Base-by-base conservation (phyloP, 2,888 invertebrate species). In the Oscheius sp. region DNA sequence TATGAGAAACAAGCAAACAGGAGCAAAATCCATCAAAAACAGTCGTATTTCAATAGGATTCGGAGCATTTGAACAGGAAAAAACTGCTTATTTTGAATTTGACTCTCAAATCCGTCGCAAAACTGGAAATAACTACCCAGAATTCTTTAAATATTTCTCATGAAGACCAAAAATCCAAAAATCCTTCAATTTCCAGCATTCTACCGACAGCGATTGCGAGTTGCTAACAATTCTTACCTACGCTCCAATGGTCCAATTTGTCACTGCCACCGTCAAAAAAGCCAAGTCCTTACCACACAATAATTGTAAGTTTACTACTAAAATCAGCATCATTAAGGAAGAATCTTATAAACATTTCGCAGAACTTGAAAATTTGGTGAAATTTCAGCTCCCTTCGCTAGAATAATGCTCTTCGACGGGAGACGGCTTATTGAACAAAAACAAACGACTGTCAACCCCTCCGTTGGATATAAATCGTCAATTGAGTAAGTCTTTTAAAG, bases 261-360 rank as follows among this genome's bases (percentile, higher is more conserved):
- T 87, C 13, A 87, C 86, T n/a, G 79, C 83, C 0, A 87, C 87
- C 7, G 79, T 87, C n/a, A 87, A 87, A 69, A 85, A 85, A 53
- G 81, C 86, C 12, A 80, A 80, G 53, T 71, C 77, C 18, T 74
- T 87, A 16, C 80, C 82, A 6, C 80, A 73, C 45, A 82, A 84
- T 53, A 83, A 84, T 69, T 70, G 84, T 85, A 68, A 69, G 81
- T 58, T 66, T 55, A 23, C 21, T 23, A 25, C 25, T 55, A 3
- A 41, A 63, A 23, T 43, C 6, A 52, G 53, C 53, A 6, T 52
- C 9, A 52, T 52, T 35, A 2, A 63, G n/a, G 35, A 43, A 23
- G 27, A 27, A 43, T 12, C 45, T 43, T 43, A 12, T 43, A 13
- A 43, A 12, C n/a, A 59, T n/a, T n/a, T n/a, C n/a, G n/a, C n/a